A percentile compares a stretch with the other conserved stretches of the same genome.
Evolutionary conservation across 2,888 invertebrate genomes (phyloP).

Genomic region (Therioaphis trifolii): DNA sequence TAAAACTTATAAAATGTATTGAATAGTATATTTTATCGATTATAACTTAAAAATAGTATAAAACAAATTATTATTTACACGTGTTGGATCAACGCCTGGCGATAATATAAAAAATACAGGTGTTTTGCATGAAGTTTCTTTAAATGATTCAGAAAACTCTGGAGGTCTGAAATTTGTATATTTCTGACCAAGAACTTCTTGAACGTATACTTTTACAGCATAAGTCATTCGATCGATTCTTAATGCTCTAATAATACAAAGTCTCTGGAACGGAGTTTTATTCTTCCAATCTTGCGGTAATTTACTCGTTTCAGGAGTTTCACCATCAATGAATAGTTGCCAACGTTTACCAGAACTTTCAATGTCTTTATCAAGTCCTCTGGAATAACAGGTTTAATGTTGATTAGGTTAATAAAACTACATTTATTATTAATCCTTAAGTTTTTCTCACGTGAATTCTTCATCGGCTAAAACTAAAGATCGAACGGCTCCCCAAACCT

Average conservation of each 20-base stretch:
- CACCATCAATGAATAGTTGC: slow-evolving; percentile 92
- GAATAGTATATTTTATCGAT: no score
- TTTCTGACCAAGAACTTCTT: slow-evolving; percentile 86
- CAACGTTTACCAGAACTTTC: slow-evolving; percentile 91
- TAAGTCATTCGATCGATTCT: slow-evolving; percentile 95
- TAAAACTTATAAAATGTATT: no score
- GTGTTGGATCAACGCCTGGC: slow-evolving; percentile 92
- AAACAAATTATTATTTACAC: slow-evolving; percentile 73
- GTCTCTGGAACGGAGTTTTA: slow-evolving; percentile 83
- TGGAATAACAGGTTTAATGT: no score
- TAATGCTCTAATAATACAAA: slow-evolving; percentile 92
- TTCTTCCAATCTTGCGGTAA: slow-evolving; percentile 97
- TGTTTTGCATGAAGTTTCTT: slow-evolving; percentile 85
- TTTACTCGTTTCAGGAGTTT: slow-evolving; percentile 92
- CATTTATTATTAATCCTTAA: no score
- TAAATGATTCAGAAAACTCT: slow-evolving; percentile 86
- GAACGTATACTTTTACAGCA: slow-evolving; percentile 85
- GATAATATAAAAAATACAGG: slow-evolving; percentile 95
- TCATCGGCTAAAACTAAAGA: slow-evolving; percentile 74
- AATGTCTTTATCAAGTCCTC: slow-evolving; percentile 88
- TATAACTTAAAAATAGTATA: no score
- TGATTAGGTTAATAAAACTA: no score
- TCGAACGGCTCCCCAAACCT: slow-evolving; percentile 85
- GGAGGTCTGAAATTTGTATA: slow-evolving; percentile 83
- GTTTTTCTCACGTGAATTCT: slow-evolving; percentile 71